Percentiles rank a stretch among this genome's conserved stretches.
Evolutionary conservation across 1,140 invertebrate genomes (phyloP).

Genomic region (Drosophila hydei): DNA sequence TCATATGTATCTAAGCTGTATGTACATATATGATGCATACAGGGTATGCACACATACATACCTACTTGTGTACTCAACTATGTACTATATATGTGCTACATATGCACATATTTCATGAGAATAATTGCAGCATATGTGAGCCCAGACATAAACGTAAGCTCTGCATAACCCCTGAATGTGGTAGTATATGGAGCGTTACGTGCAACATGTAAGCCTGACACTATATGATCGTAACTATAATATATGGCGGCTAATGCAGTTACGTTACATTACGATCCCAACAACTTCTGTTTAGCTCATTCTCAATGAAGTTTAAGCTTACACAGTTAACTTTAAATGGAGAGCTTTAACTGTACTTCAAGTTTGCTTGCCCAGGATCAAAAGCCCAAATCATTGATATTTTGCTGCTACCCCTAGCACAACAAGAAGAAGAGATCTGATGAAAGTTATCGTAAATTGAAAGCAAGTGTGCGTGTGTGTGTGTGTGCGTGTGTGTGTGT

Average conservation of each 20-base stretch:
- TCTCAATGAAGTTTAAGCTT: too few relatives aligned
- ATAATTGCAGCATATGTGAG: conserved; percentile 20
- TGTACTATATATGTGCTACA: neutral
- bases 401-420: too few relatives aligned
- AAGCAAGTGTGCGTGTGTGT: neutral
- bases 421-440: neutral
- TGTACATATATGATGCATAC: neutral
- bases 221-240: too few relatives aligned
- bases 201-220: too few relatives aligned
- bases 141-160: conserved; percentile 1
- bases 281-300: too few relatives aligned
- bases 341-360: too few relatives aligned
- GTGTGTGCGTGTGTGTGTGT: conserved; percentile 1
- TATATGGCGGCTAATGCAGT: too few relatives aligned
- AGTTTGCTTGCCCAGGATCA: too few relatives aligned
- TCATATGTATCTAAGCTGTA: too few relatives aligned
- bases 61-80: neutral
- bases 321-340: too few relatives aligned
- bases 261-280: too few relatives aligned
- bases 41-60: conserved; percentile 7
- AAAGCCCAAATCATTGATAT: neutral
- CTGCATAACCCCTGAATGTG: neutral
- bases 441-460: neutral
- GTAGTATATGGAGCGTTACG: too few relatives aligned
- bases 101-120: conserved; percentile 3